Base-by-base conservation (phyloP, 1,140 invertebrate species). In the Drosophila quadrilineata region DNA sequence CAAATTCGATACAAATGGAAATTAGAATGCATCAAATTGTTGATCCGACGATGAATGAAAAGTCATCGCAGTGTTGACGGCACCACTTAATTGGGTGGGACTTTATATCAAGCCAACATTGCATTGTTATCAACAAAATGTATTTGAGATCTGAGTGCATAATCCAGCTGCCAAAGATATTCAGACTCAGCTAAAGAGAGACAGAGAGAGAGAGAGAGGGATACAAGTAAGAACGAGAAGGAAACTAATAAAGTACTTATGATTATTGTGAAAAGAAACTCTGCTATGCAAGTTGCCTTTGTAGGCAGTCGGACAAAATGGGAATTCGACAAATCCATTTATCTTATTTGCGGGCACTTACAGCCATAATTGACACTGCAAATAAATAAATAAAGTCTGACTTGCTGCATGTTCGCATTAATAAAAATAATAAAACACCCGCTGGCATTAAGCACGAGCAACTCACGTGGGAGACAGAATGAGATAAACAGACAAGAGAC, bases 311-410 rank as follows among this genome's bases (percentile, higher is more conserved):
- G n/a, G 46, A 60, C 62, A 60, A 53, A 68, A 62, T 54, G 28
- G 8, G 28, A 52, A 40, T 79, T 80, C 40, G 43, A 71, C 62
- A 79, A 75, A 64, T 68, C 26, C 76, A 75, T 80, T 82, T 82
- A 79, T 79, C 67, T 79, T 67, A 65, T 48, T 71, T 63, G 49
- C 21, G 56, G 41, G 21, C 58, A 54, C 49, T 62, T 59, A 17
- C 52, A 38, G 66, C 48, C 57, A 54, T 58, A 75, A 75, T 64
- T 74, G 76, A 69, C 71, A 57, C 53, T 43, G 48, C 41, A 36
- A 45, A 62, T 69, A 57, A 82, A 69, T 58, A 36, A 33, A 57
- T 57, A 64, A 31, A 48, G 14, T 22, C 31, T 6, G 16, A 28
- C 35, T n/a, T 29, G 26, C n/a, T 49, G 24, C 29, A n/a, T 38